Percentiles rank a stretch among this genome's conserved stretches.
phyloP scores from a whole-genome alignment of 2,888 invertebrate species.

The Heliconius erato region DNA sequence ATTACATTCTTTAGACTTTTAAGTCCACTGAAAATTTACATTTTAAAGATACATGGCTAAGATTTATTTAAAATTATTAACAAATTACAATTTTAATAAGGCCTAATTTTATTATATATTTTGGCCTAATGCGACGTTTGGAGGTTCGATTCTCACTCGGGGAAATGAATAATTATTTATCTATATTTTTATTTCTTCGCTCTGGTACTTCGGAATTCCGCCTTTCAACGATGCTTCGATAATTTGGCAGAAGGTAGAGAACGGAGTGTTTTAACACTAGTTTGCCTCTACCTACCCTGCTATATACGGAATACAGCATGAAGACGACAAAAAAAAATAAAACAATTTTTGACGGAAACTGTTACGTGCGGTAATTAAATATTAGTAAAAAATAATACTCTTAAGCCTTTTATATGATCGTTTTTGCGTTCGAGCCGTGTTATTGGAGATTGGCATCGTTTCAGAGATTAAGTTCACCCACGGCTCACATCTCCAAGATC shows the following conservation, averaged over 20 bases:
- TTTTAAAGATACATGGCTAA: constrained; percentile 1
- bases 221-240: too few species aligned
- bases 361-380: constrained; percentile 9
- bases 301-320: too few species aligned
- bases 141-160: too few species aligned
- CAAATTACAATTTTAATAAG: not conserved
- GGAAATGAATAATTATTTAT: too few species aligned
- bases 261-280: too few species aligned
- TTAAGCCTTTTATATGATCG: constrained; percentile 32
- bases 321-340: not conserved
- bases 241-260: too few species aligned
- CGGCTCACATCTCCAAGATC: constrained; percentile 48
- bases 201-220: too few species aligned
- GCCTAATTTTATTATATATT: too few species aligned
- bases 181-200: too few species aligned
- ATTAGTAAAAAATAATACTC: constrained; percentile 1
- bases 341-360: not conserved
- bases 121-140: too few species aligned
- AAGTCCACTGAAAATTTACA: not conserved
- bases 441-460: constrained; percentile 50
- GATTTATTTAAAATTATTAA: not conserved
- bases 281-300: too few species aligned
- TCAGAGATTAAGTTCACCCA: constrained; percentile 65
- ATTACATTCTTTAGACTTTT: not conserved
- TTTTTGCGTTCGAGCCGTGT: constrained; percentile 18